phyloP scores from a whole-genome alignment of 2,797 vertebrate species.

The Centropyge bicolor region DNA sequence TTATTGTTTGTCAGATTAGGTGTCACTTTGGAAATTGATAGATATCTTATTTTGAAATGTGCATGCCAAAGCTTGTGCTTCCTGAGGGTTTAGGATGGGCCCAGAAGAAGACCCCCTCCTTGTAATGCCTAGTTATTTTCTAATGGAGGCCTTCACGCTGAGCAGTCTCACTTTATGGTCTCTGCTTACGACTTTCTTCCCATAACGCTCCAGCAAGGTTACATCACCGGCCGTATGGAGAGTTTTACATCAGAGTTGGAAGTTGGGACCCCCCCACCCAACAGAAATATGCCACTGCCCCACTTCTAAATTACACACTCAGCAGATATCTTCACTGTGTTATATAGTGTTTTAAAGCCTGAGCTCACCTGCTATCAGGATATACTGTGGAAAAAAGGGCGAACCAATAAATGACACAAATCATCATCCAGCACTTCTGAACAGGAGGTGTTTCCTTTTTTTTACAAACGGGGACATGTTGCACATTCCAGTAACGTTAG shows the following conservation, averaged over 20 bases:
- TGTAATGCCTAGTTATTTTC: slow-evolving; percentile 23
- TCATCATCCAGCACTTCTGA: too few species aligned
- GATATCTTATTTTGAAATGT: slow-evolving; percentile 2
- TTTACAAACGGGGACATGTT: slow-evolving; percentile 22
- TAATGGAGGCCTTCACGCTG: slow-evolving; percentile 26
- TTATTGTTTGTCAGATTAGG: neutral
- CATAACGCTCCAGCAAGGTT: slow-evolving; percentile 8
- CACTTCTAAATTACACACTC: slow-evolving; percentile 13
- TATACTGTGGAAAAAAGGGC: slow-evolving; percentile 10
- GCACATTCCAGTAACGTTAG: slow-evolving; percentile 66
- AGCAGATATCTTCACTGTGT: slow-evolving; percentile 26
- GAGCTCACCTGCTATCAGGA: slow-evolving; percentile 34
- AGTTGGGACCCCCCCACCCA: neutral
- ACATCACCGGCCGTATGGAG: slow-evolving; percentile 3
- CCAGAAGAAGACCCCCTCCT: neutral
- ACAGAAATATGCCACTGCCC: slow-evolving; percentile 19
- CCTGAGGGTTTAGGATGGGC: neutral
- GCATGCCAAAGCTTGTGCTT: neutral
- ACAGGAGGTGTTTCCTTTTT: neutral
- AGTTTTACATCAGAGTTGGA: slow-evolving; percentile 27
- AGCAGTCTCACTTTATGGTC: slow-evolving; percentile 40
- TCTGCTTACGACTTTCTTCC: neutral
- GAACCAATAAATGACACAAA: neutral
- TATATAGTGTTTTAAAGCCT: slow-evolving; percentile 25
- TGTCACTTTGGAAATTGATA: neutral